Percentiles rank a stretch among this genome's conserved stretches.
These are phyloP conservation scores for Drosophila carrolli DNA, from an alignment of 1,140 invertebrate genomes.

Conservation along the genomic window DNA sequence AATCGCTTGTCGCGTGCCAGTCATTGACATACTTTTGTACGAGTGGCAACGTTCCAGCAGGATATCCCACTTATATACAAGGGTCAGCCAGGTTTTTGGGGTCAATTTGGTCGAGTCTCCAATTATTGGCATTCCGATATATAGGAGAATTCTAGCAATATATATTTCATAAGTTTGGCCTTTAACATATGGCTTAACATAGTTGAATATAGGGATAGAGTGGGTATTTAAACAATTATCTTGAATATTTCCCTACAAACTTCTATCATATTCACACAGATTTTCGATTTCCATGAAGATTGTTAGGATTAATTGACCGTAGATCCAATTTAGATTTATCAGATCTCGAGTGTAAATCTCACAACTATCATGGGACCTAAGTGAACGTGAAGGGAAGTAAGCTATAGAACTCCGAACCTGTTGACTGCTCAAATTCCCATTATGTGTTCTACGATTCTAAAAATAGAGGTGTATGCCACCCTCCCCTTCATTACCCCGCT, in stretches of 20 bases:
- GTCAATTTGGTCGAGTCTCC: constrained; percentile 14
- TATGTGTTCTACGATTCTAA: constrained; percentile 25
- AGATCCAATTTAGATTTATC: constrained; percentile 18
- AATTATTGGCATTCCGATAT: constrained; percentile 1
- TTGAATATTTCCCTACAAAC: too few species aligned
- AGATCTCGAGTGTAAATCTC: not conserved
- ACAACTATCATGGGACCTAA: not conserved
- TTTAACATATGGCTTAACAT: too few species aligned
- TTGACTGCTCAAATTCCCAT: constrained; percentile 31
- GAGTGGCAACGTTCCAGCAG: constrained; percentile 7
- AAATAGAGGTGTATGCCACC: constrained; percentile 24
- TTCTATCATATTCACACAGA: not conserved
- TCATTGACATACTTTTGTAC: constrained; percentile 64
- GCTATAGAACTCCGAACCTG: constrained; percentile 15
- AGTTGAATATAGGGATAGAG: too few species aligned
- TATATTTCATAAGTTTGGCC: too few species aligned
- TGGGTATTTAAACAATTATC: too few species aligned
- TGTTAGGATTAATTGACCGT: constrained; percentile 17
- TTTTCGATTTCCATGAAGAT: constrained; percentile 5
- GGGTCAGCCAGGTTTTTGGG: constrained; percentile 28
- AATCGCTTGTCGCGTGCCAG: constrained; percentile 55
- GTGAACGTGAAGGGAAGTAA: not conserved
- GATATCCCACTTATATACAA: constrained; percentile 2
- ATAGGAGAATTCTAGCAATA: not conserved
- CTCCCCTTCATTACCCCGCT: too few species aligned